phyloP scores from a whole-genome alignment of 1,140 invertebrate genomes.

The Atta texana region DNA sequence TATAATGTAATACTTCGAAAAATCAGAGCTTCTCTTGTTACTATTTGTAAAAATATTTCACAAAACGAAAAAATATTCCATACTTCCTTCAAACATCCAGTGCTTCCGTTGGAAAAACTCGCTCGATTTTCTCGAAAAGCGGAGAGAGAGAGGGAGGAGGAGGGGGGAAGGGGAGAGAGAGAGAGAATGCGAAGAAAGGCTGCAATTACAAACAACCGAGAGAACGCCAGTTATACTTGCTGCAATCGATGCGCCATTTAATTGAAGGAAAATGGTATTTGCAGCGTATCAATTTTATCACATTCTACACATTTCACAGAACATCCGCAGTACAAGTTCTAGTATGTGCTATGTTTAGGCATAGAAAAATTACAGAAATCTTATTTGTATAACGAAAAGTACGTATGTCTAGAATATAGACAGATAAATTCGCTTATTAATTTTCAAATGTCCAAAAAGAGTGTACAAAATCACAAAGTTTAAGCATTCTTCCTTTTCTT shows the following conservation, averaged over 20 bases:
- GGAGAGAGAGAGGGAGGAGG: too few species aligned
- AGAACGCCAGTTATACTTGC: conserved; percentile 51
- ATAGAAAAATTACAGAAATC: conserved; percentile 8
- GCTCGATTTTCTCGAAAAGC: not conserved
- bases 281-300: conserved; percentile 25
- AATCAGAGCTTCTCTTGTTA: conserved; percentile 39
- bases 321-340: not conserved
- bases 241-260: conserved; percentile 48
- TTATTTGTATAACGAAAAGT: conserved; percentile 17
- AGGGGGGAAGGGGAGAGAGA: not conserved
- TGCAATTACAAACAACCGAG: conserved; percentile 46
- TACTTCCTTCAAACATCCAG: not conserved
- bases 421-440: not conserved
- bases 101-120: conserved; percentile 2
- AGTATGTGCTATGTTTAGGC: not conserved
- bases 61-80: conserved; percentile 26
- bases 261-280: conserved; percentile 39
- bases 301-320: conserved; percentile 39
- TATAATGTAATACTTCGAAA: not conserved
- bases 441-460: not conserved
- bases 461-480: not conserved
- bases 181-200: not conserved
- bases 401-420: not conserved
- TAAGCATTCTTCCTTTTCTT: not conserved
- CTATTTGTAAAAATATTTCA: conserved; percentile 60